Base-by-base conservation (phyloP, 2,797 vertebrate genomes). In the Sarcophilus harrisii region DNA sequence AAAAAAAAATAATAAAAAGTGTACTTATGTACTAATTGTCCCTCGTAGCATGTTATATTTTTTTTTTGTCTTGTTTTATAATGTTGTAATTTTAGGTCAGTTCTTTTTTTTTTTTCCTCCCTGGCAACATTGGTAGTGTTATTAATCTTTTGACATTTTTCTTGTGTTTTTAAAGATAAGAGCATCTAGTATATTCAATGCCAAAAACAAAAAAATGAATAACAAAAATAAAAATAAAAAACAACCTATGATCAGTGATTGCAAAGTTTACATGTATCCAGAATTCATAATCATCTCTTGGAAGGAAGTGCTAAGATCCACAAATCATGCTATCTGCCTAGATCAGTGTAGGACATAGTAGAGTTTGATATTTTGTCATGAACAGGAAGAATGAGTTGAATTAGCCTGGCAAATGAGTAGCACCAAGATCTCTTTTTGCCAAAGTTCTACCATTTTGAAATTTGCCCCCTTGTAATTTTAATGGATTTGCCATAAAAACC, bases 51-150 rank as follows among this genome's bases (percentile, higher is more conserved):
- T 99, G 99, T 99, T 99, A 99, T 99, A 98, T 99, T 98, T 98
- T 98, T 52, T 49, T 96, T 98, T 97, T 96, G 97, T 96, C 98
- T 97, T 98, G 98, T 98, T 99, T 99, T 99, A 98, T 99, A 99
- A 98, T 98, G 99, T 99, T 99, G 99, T 99, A 99, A 98, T 99
- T 99, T 99, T 99, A 99, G 99, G 99, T 99, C 98, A 99, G 98
- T 99, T 98, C 99, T 99, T 99, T 99, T 87, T 81, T 73, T 87
- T 49, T 45, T 24, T n/a, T n/a, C n/a, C 38, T 99, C 99, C 98
- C 99, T 99, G 99, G 98, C 99, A 99, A 99, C 99, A 99, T 99
- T 99, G 99, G 99, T 99, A 99, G 99, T 99, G 99, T 99, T 99
- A 99, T 99, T 99, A 99, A 99, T 98, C 99, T 99, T 99, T 99